Base-by-base conservation (phyloP, 1,140 invertebrate species). In the Ladona fulva region DNA sequence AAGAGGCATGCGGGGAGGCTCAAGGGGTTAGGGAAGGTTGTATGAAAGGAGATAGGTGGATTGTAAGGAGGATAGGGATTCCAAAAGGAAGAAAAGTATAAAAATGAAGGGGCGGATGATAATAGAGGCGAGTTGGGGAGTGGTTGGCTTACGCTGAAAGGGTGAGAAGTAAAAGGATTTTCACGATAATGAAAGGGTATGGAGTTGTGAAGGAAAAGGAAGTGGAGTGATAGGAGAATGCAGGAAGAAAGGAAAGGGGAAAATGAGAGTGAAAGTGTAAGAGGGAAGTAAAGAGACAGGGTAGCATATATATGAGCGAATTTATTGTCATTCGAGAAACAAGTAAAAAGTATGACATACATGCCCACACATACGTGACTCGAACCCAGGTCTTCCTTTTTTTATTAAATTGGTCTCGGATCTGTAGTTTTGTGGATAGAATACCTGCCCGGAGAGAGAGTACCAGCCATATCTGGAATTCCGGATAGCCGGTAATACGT, bases 221-320 rank as follows among this genome's bases (percentile, higher is more conserved):
- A 29, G 37, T 52, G 76, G 76, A 25, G 29, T 22, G 77, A n/a
- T n/a, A 76, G 24, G 24, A 74, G n/a, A 12, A 75, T 73, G 59
- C 22, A 74, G 25, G 75, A 52, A 37, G 0, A 77, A 37, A 42
- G 5, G 19, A 24, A 75, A 77, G 66, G 74, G 66, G 77, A 82
- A 83, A 83, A 83, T 80, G 80, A 81, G 78, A 80, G 80, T 42
- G 66, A 82, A 82, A 37, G 29, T 5, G 29, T 37, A 37, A 8
- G 29, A 37, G 29, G 1, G 8, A 37, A 37, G n/a, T n/a, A n/a
- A n/a, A n/a, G n/a, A n/a, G n/a, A n/a, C n/a, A n/a, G n/a, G n/a
- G n/a, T n/a, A n/a, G n/a, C n/a, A n/a, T n/a, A n/a, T n/a, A n/a
- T n/a, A n/a, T n/a, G n/a, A n/a, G n/a, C n/a, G n/a, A n/a, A n/a